Evolutionary conservation across 2,113 vertebrate species (phyloP).

Genomic region (Caranx ignobilis): DNA sequence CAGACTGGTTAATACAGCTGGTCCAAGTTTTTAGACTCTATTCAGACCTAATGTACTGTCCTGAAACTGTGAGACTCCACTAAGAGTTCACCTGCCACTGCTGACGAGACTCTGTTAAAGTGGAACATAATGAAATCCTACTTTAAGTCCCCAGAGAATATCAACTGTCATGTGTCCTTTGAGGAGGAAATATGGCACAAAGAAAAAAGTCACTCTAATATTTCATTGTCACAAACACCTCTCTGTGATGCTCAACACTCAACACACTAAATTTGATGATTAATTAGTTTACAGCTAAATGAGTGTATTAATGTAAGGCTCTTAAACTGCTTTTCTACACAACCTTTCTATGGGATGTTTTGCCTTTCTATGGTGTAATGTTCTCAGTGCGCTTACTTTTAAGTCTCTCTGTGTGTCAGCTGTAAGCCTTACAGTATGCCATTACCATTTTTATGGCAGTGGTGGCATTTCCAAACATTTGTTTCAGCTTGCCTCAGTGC

Average conservation of each 20-base stretch:
- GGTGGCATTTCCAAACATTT: constrained; percentile 26
- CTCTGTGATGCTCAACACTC: neutral
- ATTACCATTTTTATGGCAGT: constrained; percentile 13
- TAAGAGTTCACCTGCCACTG: constrained; percentile 30
- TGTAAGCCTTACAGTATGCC: neutral
- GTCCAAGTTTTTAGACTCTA: constrained; percentile 45
- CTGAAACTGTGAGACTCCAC: constrained; percentile 16
- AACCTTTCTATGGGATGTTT: neutral
- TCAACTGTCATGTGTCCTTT: constrained; percentile 8
- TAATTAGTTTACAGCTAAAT: neutral
- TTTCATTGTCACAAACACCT: neutral
- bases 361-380: neutral
- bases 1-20: constrained; percentile 42
- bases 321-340: neutral
- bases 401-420: neutral
- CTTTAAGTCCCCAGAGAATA: neutral
- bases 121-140: constrained; percentile 14
- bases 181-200: neutral
- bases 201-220: neutral
- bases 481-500: constrained; percentile 14
- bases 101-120: constrained; percentile 21
- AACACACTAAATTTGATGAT: too few species aligned
- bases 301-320: neutral
- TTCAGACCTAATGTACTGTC: constrained; percentile 51
- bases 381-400: neutral